Base-by-base conservation (phyloP, 2,113 vertebrate species). In the Apaloderma vittatum region DNA sequence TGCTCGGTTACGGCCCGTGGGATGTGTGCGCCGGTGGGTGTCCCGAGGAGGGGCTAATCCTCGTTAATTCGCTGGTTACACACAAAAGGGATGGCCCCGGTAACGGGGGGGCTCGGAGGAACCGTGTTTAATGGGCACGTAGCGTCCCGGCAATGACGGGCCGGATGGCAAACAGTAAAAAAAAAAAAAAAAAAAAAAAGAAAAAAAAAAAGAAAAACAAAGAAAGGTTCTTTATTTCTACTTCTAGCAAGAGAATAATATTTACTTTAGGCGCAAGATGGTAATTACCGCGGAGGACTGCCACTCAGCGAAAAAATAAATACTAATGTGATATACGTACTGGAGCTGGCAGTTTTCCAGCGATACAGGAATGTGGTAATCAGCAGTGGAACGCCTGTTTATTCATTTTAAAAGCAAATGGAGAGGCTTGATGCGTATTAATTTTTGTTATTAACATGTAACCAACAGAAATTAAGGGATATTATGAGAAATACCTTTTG, bases 211-310 rank as follows among this genome's bases (percentile, higher is more conserved):
- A 40, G 12, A 40, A 40, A 40, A 40, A 40, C n/a, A n/a, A n/a
- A n/a, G n/a, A n/a, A n/a, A n/a, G n/a, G n/a, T n/a, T n/a, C 91
- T 52, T 75, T 70, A 57, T 73, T 92, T 65, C 94, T 63, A 17
- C 49, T 62, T 57, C 6, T 43, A 57, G 80, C 23, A 30, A 75
- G 58, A 82, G 92, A 91, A 86, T 81, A 75, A 90, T 71, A 79
- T 93, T 91, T 94, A 78, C 93, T 93, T 94, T 85, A 72, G 73
- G 81, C 87, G 61, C 66, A 55, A 68, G 83, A 67, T 48, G 80
- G 4, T 94, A 85, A 87, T 96, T 93, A 75, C 45, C 5, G 6
- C 62, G 14, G 73, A 87, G 84, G 58, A 75, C 84, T 91, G 76
- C 84, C 52, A 24, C 89, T 91, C 91, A 40, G 86, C 68, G 72